phyloP scores from a whole-genome alignment of 1,140 invertebrate species.

The Habropoda laboriosa region DNA sequence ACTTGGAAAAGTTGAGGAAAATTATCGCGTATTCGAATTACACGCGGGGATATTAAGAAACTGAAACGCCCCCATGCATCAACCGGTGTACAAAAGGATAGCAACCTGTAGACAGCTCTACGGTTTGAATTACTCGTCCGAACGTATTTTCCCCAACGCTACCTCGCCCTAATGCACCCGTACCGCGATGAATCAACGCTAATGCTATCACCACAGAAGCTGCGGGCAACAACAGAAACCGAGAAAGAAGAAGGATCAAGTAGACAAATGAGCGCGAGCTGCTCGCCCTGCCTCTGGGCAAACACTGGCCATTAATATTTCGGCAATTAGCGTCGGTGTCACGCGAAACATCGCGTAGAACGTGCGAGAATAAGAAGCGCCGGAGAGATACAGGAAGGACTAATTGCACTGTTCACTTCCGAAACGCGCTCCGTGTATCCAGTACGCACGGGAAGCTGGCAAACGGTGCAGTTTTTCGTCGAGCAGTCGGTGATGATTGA shows the following conservation, averaged over 20 bases:
- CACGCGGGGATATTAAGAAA: not conserved
- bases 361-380: slow-evolving; percentile 16
- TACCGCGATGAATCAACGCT: not conserved
- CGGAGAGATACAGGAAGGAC: slow-evolving; percentile 49
- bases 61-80: too few species aligned
- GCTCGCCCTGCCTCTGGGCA: not conserved
- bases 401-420: slow-evolving; percentile 70
- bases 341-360: slow-evolving; percentile 58
- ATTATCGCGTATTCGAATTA: not conserved
- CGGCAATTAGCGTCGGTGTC: slow-evolving; percentile 60
- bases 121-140: not conserved
- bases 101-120: not conserved
- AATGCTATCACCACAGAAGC: not conserved
- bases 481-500: slow-evolving; percentile 74
- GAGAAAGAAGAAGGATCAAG: not conserved
- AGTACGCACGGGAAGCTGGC: slow-evolving; percentile 31
- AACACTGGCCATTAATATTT: slow-evolving; percentile 68
- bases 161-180: not conserved
- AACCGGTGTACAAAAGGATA: not conserved
- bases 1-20: too few species aligned
- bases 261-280: slow-evolving; percentile 28
- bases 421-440: slow-evolving; percentile 58
- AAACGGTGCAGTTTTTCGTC: slow-evolving; percentile 50
- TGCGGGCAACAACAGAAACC: not conserved
- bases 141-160: not conserved